Percentiles rank a stretch among this genome's conserved stretches.
Conservation (phyloP, 2,888 invertebrate species). For the Elysia crispata region DNA sequence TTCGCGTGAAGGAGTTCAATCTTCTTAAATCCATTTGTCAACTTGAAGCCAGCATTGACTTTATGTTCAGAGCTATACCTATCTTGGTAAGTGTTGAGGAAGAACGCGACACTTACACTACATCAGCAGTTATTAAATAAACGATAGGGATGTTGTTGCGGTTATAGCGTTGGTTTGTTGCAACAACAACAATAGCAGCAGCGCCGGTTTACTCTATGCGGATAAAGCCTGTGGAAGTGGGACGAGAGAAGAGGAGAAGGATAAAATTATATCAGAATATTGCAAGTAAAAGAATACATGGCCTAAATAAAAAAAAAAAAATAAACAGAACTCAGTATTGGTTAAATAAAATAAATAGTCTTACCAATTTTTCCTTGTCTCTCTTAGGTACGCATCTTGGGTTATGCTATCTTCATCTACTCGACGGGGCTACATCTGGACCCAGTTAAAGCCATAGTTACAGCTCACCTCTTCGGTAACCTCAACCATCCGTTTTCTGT, state of each 20-base stretch:
- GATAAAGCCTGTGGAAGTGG: too few species aligned
- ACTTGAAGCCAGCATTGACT: conserved; percentile 17
- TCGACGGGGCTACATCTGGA: conserved; percentile 29
- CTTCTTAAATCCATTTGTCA: background rate
- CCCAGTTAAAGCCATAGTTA: conserved; percentile 30
- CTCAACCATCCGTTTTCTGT: conserved; percentile 20
- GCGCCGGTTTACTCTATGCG: too few species aligned
- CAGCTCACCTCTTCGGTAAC: conserved; percentile 12
- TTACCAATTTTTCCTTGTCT: background rate
- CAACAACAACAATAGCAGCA: too few species aligned
- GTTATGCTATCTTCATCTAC: conserved; percentile 13
- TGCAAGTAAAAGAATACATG: too few species aligned
- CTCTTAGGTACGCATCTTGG: conserved; percentile 13
- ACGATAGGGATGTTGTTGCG: too few species aligned
- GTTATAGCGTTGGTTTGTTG: too few species aligned
- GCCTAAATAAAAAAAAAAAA: too few species aligned
- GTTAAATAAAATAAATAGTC: background rate
- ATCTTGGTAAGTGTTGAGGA: conserved; percentile 19
- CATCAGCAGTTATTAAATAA: too few species aligned
- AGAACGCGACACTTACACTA: too few species aligned
- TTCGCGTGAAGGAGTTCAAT: conserved; percentile 42
- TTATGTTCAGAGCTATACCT: conserved; percentile 36
- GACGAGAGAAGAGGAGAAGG: too few species aligned
- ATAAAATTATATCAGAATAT: too few species aligned
- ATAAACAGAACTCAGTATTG: too few species aligned